These are phyloP conservation scores for Drosophila arizonae DNA, from an alignment of 1,140 invertebrate species.

Conservation along the genomic window DNA sequence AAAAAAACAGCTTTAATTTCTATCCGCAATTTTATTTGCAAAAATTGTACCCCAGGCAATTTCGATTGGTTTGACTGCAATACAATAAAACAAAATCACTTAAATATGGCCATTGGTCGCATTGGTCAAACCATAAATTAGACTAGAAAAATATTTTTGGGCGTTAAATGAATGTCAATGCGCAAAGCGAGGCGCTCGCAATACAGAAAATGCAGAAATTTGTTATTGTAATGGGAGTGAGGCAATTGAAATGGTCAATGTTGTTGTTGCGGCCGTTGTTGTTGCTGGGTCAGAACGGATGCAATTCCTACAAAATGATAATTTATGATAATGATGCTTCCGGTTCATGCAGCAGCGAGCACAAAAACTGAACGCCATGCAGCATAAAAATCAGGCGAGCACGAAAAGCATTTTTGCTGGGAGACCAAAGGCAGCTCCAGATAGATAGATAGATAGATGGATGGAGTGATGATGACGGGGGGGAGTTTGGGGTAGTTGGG, in stretches of 20 bases:
- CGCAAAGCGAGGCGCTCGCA: constrained; percentile 10
- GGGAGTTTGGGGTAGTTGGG: too few species aligned
- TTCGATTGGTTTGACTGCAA: not conserved
- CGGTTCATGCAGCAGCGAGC: constrained; percentile 52
- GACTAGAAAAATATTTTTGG: constrained; percentile 43
- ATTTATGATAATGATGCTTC: constrained; percentile 83
- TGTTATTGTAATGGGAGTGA: constrained; percentile 16
- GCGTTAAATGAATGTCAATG: constrained; percentile 45
- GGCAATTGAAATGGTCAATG: constrained; percentile 74
- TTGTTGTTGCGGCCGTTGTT: constrained; percentile 37
- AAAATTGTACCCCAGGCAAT: too few species aligned
- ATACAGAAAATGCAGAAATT: constrained; percentile 24
- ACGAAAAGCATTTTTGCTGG: constrained; percentile 54
- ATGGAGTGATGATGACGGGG: too few species aligned
- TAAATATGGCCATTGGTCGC: constrained; percentile 19
- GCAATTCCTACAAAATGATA: constrained; percentile 83
- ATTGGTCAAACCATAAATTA: constrained; percentile 43
- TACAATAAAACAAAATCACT: not conserved
- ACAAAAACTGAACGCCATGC: constrained; percentile 48
- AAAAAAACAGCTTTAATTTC: not conserved
- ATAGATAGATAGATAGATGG: too few species aligned
- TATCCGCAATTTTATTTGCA: not conserved
- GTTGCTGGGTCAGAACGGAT: constrained; percentile 64
- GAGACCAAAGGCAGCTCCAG: not conserved
- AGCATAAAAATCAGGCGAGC: constrained; percentile 54